Evolutionary conservation across 2,888 invertebrate genomes (phyloP).

Genomic region (Pterobdella sp.): DNA sequence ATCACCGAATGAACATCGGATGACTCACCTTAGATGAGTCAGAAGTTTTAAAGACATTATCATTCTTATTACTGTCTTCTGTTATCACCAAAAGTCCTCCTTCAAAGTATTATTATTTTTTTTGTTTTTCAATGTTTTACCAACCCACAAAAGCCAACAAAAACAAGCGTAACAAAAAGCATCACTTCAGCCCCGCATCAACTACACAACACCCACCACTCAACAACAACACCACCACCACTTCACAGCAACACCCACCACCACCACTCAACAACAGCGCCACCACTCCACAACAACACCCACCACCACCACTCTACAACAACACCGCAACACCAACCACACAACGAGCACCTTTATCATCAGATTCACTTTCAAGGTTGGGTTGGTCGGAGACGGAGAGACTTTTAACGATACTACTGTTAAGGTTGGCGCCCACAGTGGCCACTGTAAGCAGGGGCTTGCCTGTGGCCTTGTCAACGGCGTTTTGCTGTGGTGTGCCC

Average conservation of each 20-base stretch:
- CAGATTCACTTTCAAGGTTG: slow-evolving; percentile 1
- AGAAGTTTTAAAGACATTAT: neutral
- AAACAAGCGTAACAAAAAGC: neutral
- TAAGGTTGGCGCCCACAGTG: neutral
- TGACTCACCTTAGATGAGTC: neutral
- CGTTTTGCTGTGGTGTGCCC: neutral
- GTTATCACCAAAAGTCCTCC: neutral
- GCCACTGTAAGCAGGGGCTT: neutral
- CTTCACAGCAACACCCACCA: neutral
- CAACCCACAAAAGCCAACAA: neutral
- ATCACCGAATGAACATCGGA: no score
- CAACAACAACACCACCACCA: neutral
- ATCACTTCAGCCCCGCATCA: neutral
- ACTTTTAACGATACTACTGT: slow-evolving; percentile 20
- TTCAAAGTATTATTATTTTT: neutral
- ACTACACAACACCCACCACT: neutral
- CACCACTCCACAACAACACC: neutral
- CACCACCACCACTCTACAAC: neutral
- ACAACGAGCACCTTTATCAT: slow-evolving; percentile 7
- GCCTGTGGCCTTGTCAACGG: neutral
- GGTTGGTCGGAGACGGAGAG: slow-evolving; percentile 12
- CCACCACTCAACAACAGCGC: neutral
- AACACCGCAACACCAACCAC: neutral
- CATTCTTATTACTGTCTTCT: neutral
- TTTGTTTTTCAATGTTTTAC: neutral